Base-by-base conservation (phyloP, 1,140 invertebrate genomes). In the Nautilus pompilius region DNA sequence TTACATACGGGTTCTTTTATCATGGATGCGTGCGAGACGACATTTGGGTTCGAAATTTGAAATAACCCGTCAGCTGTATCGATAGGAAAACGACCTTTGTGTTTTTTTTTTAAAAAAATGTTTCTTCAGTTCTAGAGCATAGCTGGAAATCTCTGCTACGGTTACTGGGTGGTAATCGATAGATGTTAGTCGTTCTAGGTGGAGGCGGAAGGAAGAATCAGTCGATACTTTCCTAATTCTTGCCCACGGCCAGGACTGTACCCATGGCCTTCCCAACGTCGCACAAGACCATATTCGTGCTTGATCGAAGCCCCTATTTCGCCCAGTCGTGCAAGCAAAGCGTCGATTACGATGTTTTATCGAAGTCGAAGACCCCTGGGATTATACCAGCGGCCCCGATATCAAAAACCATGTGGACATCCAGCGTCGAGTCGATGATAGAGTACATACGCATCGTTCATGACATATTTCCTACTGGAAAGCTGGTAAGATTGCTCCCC, bases 371-470 rank as follows among this genome's bases (percentile, higher is more conserved):
- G 67, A 70, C 76, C 0, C 87, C 91, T 86, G 77, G 76, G 6
- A 68, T 87, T 73, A 91, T 91, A 77, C 90, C 90, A 17, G 81
- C 91, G 15, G 85, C 89, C 5, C 90, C 92, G 0, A 89, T 96
- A 62, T 89, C 86, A 46, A 98, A 98, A 83, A 92, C 93, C 8
- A 75, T 98, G 51, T 98, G 95, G 95, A 98, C 95, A 1, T 95
- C 91, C 73, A 91, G 90, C 73, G 91, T 97, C 1, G 96, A 99
- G 86, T 90, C 93, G 4, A 90, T 93, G 3, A 87, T 96, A 55
- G 96, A 98, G 84, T 98, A 97, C 77, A 95, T 93, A 75, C 86
- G 95, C 26, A 95, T 98, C 69, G 93, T 96, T 6, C 98, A 93
- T 92, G 96, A 99, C 84, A 85, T 98, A 28, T 97, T 95, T 85